phyloP scores from a whole-genome alignment of 2,113 vertebrate species.

The Phocoena phocoena region DNA sequence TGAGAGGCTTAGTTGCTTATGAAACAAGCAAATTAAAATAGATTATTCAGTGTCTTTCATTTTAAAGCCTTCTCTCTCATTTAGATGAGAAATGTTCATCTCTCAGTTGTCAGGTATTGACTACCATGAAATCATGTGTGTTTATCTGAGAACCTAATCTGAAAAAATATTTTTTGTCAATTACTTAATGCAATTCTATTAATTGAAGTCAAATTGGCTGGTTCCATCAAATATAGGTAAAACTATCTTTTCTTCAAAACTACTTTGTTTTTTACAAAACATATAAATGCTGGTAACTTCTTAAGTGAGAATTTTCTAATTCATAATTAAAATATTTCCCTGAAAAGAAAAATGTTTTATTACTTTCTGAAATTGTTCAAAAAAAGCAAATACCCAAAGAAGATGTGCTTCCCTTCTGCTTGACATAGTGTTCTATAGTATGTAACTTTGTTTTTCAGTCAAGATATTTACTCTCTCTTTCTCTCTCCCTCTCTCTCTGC shows the following conservation, averaged over 20 bases:
- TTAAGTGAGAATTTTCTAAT: not conserved
- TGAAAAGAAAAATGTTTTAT: not conserved
- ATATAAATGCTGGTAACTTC: not conserved
- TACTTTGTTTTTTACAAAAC: not conserved
- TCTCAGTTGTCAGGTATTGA: not conserved
- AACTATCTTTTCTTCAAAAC: not conserved
- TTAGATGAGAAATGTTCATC: not conserved
- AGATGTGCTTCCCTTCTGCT: not conserved
- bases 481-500: too few species aligned
- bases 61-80: not conserved
- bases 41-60: not conserved
- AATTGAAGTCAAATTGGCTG: not conserved
- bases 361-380: not conserved
- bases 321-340: not conserved
- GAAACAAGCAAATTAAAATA: not conserved
- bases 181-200: not conserved
- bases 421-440: not conserved
- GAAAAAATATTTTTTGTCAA: not conserved
- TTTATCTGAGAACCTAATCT: not conserved
- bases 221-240: not conserved
- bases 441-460: not conserved
- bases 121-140: not conserved
- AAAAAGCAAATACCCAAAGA: not conserved
- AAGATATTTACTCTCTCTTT: not conserved
- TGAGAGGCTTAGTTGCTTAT: not conserved